Percentiles rank a stretch among this genome's conserved stretches.
These are phyloP conservation scores for Aplidium turbinatum DNA, from an alignment of 23 tunicate species.

Conservation along the genomic window DNA sequence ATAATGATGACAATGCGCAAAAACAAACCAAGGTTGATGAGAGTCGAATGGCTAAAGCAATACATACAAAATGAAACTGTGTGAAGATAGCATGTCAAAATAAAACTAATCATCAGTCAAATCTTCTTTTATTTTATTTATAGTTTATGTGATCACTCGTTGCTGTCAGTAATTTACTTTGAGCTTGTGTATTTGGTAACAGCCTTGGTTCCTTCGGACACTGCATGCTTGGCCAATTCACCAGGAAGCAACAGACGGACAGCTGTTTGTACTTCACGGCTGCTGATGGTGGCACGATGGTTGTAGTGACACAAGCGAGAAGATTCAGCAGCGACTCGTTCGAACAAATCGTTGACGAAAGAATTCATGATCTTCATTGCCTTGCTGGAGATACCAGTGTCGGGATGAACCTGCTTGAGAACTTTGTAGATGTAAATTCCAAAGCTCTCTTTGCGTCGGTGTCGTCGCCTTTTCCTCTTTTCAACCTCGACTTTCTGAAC, in stretches of 20 bases:
- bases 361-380: constrained; percentile 89
- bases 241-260: constrained; percentile 80
- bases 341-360: constrained; percentile 74
- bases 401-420: constrained; percentile 82
- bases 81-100: no score
- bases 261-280: constrained; percentile 74
- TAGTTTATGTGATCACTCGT: no score
- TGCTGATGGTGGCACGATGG: constrained; percentile 76
- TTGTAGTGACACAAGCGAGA: constrained; percentile 63
- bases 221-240: constrained; percentile 89
- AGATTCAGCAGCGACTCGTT: constrained; percentile 61
- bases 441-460: constrained; percentile 60
- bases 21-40: no score
- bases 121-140: no score
- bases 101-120: no score
- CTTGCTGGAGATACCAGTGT: constrained; percentile 72
- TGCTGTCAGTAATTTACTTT: constrained; percentile 32
- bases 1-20: no score
- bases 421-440: constrained; percentile 78
- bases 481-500: constrained; percentile 54
- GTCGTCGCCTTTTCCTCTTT: constrained; percentile 43
- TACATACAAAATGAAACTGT: no score
- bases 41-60: no score
- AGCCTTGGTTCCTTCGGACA: constrained; percentile 89
- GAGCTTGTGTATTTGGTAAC: constrained; percentile 89